Evolutionary conservation across 2,888 invertebrate genomes (phyloP), one percentile per base, ranked within the genome.

Genomic region (Sicus ferrugineus): DNA sequence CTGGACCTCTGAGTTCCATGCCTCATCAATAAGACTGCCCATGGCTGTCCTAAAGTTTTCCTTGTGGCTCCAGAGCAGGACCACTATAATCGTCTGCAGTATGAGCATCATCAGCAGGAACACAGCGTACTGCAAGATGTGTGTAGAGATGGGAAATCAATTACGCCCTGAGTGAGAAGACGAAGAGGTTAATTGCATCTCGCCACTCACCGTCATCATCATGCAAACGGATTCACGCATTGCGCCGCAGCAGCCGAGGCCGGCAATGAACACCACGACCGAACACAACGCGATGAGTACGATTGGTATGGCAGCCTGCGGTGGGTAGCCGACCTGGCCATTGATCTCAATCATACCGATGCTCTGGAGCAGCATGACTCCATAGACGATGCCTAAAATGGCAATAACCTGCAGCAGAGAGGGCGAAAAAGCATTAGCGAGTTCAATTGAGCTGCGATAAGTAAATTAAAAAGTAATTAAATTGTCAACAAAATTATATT

Each of bases 241-340:
- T 16, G 96, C 95, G 54, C 96, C 96, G 81, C 95, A 95, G 85
- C 96, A 96, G 74, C 95, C 96, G 82, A 95, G 91, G 88, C 95
- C 95, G 3, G 94, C 92, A 74, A 95, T 91, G 77, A 94, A 84
- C 79, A 95, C 92, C 74, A 93, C 90, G 68, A 93, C 81, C 14
- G 89, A 87, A 16, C 93, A 92, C 72, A 93, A 84, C 68, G 90
- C 84, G 72, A 93, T 91, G 76, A 92, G 87, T 50, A 88, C 79
- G 80, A 91, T 87, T 1, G 92, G 89, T 1, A 91, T 88, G 67
- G 89, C 83, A 14, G 87, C 84, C 2, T 81, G 79, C 38, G 86
- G 83, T 56, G 87, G 83, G 71, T 88, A 80, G 62, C 87, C 83
- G 66, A 86, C 81, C 73, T 86, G 86, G 73, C 88, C 83, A 68